A percentile compares a stretch with the other conserved stretches of the same genome.
Evolutionary conservation across 2,888 invertebrate species (phyloP).

Genomic region (Choristoneura rosaceana): DNA sequence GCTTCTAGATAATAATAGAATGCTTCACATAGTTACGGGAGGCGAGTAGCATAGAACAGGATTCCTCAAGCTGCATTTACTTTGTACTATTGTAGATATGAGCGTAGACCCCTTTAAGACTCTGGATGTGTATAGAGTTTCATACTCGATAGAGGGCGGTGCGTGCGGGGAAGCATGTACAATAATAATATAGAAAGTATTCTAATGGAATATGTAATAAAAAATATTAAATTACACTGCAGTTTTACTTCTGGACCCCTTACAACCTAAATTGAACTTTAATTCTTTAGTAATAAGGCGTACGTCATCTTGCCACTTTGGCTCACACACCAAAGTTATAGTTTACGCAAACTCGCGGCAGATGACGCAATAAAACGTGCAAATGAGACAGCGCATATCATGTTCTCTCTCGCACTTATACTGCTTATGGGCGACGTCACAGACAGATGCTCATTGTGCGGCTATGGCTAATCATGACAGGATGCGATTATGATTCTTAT

Average conservation of each 20-base stretch:
- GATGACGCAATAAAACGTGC: too few relatives aligned
- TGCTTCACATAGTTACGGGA: slow-evolving; percentile 50
- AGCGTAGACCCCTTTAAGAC: slow-evolving; percentile 65
- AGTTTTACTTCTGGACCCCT: slow-evolving; percentile 37
- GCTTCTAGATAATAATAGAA: slow-evolving; percentile 64
- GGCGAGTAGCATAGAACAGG: slow-evolving; percentile 70
- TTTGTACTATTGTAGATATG: slow-evolving; percentile 77
- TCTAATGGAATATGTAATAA: slow-evolving; percentile 86
- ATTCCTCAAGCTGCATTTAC: slow-evolving; percentile 75
- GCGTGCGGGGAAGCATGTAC: slow-evolving; percentile 73
- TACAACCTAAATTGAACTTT: not conserved
- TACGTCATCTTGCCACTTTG: not conserved
- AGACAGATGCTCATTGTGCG: too few relatives aligned
- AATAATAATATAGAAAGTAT: slow-evolving; percentile 82
- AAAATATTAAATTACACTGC: slow-evolving; percentile 68
- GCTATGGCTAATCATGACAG: too few relatives aligned
- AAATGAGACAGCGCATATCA: too few relatives aligned
- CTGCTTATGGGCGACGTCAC: too few relatives aligned
- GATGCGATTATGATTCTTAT: not conserved
- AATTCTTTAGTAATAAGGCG: not conserved
- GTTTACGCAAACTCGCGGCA: too few relatives aligned
- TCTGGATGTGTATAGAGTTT: slow-evolving; percentile 58
- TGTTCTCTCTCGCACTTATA: too few relatives aligned
- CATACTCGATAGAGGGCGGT: slow-evolving; percentile 55
- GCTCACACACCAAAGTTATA: not conserved